Conservation (phyloP, 2,113 vertebrate genomes). For the Mus musculus region GRCm39 chr10:99063001-99063500, state of each 20-base stretch:
- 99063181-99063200: background rate
- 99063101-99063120: background rate
- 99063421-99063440: background rate
- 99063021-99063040: background rate
- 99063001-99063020: background rate
- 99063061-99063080: background rate
- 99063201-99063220: background rate
- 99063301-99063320: background rate
- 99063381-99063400: background rate
- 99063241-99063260: background rate
- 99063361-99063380: background rate
- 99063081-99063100: background rate
- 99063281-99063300: background rate
- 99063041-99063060: background rate
- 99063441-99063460: conserved; percentile 31
- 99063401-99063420: background rate
- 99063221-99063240: background rate
- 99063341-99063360: background rate
- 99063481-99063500: background rate
- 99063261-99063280: background rate
- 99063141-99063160: background rate
- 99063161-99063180: background rate
- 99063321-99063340: background rate
- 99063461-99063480: conserved; percentile 18
- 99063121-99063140: background rate